Evolutionary conservation across 2,113 vertebrate species (phyloP), one percentile per base, ranked within the genome.

Genomic region (Prolemur simus): DNA sequence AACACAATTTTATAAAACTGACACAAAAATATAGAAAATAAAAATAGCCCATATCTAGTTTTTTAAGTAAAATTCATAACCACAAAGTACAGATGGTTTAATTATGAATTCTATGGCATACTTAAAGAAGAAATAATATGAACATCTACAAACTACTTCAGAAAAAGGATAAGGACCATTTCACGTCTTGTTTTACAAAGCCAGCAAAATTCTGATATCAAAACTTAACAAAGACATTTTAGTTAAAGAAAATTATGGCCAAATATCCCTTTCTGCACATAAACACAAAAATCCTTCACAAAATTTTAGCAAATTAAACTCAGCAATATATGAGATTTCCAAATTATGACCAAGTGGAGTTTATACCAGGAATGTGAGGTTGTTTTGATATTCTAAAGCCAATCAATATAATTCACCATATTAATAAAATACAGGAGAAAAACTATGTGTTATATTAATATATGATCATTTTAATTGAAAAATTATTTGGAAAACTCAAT

Each of bases 1-100:
- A 54, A 92, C 25, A 78, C n/a, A 58, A 54, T 64, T 85, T 92
- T 90, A 34, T 92, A 96, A 90, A 95, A 63, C 11, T 63, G 21
- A 78, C 12, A 42, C 7, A 66, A 73, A 64, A 71, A 37, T 25
- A 83, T 1, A 56, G 17, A 86, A 90, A 68, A 96, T 90, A 37
- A 85, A 91, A 89, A 89, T 20, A 85, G 15, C n/a, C 66, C 20
- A 23, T 21, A 47, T 45, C 17, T 52, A 66, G 45, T 12, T 94
- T 80, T 71, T 69, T 8, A 82, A 89, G 39, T 83, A 23, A 71
- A 83, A 83, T 87, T 83, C 3, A 27, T 74, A 68, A 84, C n/a
- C 18, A 60, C 25, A 54, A 96, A 89, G 81, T 49, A 37, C 34
- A 74, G 20, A 77, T 89, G 25, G 42, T 39, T 77, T 82, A 92